Evolutionary conservation across 2,113 vertebrate species (phyloP).

Genomic region (Cochlearius cochlearius): DNA sequence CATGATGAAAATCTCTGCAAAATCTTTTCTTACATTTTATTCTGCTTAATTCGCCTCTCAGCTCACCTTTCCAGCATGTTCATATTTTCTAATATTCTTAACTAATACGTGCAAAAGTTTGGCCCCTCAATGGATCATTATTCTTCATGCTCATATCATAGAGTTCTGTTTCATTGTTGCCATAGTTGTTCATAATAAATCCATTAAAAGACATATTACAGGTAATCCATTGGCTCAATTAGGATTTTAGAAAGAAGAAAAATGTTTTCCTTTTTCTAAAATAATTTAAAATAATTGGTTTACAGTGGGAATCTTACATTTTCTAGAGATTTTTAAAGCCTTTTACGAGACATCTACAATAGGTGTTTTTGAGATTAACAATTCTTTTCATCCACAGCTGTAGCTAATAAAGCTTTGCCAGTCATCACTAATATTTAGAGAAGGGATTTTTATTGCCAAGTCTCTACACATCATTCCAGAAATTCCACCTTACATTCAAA

Average conservation of each 20-base stretch:
- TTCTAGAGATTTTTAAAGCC: neutral
- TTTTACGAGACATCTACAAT: neutral
- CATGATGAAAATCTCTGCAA: neutral
- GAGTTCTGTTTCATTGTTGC: neutral
- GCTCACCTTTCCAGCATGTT: neutral
- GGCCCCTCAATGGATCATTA: neutral
- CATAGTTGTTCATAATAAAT: neutral
- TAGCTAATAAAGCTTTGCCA: neutral
- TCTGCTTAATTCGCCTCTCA: neutral
- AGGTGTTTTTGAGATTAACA: neutral
- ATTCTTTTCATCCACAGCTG: neutral
- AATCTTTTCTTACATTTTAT: neutral
- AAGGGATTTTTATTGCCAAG: neutral
- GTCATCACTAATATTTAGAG: neutral
- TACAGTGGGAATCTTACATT: neutral
- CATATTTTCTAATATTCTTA: neutral
- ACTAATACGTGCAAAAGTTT: neutral
- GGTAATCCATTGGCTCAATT: neutral
- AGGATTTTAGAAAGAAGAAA: neutral
- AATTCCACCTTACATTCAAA: neutral
- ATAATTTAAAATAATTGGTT: neutral
- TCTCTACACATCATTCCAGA: neutral
- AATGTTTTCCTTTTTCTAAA: neutral
- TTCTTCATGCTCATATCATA: neutral
- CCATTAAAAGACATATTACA: neutral